Evolutionary conservation across 2,888 invertebrate species (phyloP), one percentile per base, ranked within the genome.

Genomic region (Helicoverpa assulta): DNA sequence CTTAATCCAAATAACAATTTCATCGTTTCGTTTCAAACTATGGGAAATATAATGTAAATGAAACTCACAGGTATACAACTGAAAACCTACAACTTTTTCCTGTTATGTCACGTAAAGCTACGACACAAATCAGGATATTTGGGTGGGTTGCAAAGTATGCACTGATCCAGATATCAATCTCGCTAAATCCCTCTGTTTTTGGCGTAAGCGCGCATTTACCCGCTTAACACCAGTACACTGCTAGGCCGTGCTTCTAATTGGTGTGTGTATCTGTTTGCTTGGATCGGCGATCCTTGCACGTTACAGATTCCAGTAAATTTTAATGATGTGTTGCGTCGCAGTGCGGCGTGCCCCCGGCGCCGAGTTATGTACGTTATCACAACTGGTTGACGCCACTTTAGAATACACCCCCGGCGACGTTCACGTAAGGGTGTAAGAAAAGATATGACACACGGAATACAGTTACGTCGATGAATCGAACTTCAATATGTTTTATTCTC

Each of bases 281-380:
- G 58, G 57, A 71, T 78, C 68, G 68, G 47, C 63, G 69, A 78
- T 71, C 74, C 68, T 78, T 73, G 70, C 81, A 70, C 63, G 73
- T 68, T 81, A 81, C 81, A 78, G 85, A 85, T 83, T 76, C 80
- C 85, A 87, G 85, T 92, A 90, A 90, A 91, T 91, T 90, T 90
- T 90, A 92, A 92, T 93, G 92, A 91, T 87, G 88, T 88, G 90
- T 89, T 84, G 88, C 91, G 92, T 85, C 93, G 93, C 94, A 93
- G 84, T 93, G 94, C 93, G 93, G 90, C 86, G 79, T 67, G 84
- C 81, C 82, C 64, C 73, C 72, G 75, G 67, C 76, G 68, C 61
- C 73, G 70, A 54, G 63, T 81, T 84, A 75, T 82, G 75, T 82
- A 70, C 73, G 70, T 67, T 80, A 80, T 78, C 76, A 77, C 66